Conservation (phyloP, 92 coral and sea anemone species). For the Zoanthus gigantus region DNA sequence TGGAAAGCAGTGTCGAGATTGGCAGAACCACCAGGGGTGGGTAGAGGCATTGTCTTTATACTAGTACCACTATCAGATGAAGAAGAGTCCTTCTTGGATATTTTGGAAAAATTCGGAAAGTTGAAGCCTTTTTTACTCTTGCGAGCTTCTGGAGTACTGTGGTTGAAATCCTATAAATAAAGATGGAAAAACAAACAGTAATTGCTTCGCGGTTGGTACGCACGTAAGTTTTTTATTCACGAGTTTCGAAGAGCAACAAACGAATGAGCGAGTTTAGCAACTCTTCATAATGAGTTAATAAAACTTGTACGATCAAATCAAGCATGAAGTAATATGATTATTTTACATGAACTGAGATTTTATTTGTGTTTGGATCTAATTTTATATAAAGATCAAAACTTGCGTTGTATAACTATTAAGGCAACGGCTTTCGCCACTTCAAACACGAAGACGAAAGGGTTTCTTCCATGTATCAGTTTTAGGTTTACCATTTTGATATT, state of each 20-base stretch:
- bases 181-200: background rate
- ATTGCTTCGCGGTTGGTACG: background rate
- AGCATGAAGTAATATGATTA: too few species aligned
- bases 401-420: too few species aligned
- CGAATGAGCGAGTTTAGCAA: background rate
- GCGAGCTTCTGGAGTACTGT: constrained; percentile 79
- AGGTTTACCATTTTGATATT: too few species aligned
- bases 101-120: constrained; percentile 55
- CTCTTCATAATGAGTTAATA: too few species aligned
- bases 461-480: too few species aligned
- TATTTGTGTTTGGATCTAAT: too few species aligned
- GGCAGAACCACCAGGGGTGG: background rate
- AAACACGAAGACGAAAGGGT: too few species aligned
- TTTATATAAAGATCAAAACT: too few species aligned
- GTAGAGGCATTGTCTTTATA: constrained; percentile 5
- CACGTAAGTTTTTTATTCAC: too few species aligned
- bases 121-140: constrained; percentile 61
- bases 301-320: too few species aligned
- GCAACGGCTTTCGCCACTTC: too few species aligned
- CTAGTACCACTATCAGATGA: background rate
- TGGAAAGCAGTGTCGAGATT: constrained; percentile 25
- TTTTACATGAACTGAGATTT: too few species aligned
- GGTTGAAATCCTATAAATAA: constrained; percentile 72
- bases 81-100: constrained; percentile 11
- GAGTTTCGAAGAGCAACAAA: background rate